A percentile compares a stretch with the other conserved stretches of the same genome.
Conservation (phyloP, 2,797 vertebrate genomes). For the Pristis pectinata region DNA sequence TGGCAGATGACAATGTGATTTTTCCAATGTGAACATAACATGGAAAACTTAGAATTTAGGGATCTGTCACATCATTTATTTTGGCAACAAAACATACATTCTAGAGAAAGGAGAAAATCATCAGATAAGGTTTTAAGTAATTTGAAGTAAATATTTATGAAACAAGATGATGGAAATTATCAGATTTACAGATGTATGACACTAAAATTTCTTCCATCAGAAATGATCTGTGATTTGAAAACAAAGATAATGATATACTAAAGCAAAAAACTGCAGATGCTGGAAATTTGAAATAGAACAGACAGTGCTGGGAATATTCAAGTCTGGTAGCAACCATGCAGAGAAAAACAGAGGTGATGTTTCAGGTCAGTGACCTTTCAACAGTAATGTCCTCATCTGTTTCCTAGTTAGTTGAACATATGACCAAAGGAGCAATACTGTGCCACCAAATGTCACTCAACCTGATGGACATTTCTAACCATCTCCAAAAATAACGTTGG, state of each 20-base stretch:
- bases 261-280: no score
- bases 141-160: not conserved
- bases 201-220: not conserved
- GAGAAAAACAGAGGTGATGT: no score
- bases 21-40: not conserved
- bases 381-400: not conserved
- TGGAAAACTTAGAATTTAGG: not conserved
- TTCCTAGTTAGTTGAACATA: not conserved
- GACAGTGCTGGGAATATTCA: no score
- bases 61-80: not conserved
- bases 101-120: not conserved
- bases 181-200: not conserved
- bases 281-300: no score
- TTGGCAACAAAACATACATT: not conserved
- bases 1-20: not conserved
- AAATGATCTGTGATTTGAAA: not conserved
- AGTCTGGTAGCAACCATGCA: no score
- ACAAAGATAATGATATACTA: not conserved
- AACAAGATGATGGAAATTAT: not conserved
- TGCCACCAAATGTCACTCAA: not conserved
- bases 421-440: not conserved
- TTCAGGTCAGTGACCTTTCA: no score
- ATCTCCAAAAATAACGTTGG: not conserved
- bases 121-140: not conserved
- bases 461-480: not conserved